These are phyloP conservation scores for Palythoa heliodiscus DNA, from an alignment of 92 coral and sea anemone genomes.

Conservation along the genomic window DNA sequence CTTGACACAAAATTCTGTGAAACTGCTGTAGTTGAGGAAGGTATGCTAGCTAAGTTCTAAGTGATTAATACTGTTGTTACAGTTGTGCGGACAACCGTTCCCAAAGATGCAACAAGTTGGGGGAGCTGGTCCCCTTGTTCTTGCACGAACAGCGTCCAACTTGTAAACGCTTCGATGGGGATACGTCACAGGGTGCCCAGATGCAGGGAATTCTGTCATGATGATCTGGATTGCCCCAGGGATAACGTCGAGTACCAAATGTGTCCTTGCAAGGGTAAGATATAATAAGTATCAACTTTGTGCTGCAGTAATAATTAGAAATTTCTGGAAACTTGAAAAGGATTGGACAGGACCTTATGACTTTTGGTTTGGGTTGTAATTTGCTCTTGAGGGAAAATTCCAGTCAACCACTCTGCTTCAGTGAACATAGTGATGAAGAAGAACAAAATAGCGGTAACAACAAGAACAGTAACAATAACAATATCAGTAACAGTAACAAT, in stretches of 20 bases:
- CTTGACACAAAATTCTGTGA: too few relatives aligned
- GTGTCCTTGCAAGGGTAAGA: constrained; percentile 46
- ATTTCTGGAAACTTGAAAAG: too few relatives aligned
- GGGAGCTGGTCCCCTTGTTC: constrained; percentile 69
- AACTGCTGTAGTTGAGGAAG: too few relatives aligned
- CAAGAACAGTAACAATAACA: not conserved
- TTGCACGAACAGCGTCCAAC: constrained; percentile 49
- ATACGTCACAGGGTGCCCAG: constrained; percentile 56
- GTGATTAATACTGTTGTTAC: not conserved
- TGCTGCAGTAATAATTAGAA: too few relatives aligned
- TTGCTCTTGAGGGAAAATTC: too few relatives aligned
- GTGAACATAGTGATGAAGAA: too few relatives aligned
- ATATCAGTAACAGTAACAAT: not conserved
- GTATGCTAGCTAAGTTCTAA: too few relatives aligned
- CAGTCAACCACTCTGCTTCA: too few relatives aligned
- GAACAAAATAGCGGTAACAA: not conserved
- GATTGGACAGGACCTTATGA: too few relatives aligned
- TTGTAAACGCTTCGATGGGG: constrained; percentile 49
- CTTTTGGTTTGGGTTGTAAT: too few relatives aligned
- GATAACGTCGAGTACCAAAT: constrained; percentile 59
- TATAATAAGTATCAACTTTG: too few relatives aligned
- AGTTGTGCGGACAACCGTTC: not conserved
- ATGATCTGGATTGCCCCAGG: constrained; percentile 43
- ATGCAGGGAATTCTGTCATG: constrained; percentile 59
- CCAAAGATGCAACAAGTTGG: constrained; percentile 45